These are phyloP conservation scores for Neocrepidodera transversa DNA, from an alignment of 2,888 invertebrate genomes.

Conservation along the genomic window DNA sequence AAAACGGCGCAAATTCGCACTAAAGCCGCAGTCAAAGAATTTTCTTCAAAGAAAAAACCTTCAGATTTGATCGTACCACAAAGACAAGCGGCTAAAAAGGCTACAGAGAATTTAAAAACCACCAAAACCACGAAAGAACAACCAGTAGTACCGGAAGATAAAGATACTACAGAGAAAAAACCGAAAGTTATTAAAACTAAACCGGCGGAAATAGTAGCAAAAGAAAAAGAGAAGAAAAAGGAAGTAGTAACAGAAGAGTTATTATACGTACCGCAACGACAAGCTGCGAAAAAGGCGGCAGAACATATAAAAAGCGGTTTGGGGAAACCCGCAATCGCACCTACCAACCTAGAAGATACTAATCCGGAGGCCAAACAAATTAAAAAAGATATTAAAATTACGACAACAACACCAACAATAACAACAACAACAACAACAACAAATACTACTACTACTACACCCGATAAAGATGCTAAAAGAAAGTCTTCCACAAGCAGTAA, in stretches of 20 bases:
- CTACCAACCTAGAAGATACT: slow-evolving; percentile 40
- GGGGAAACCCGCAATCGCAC: slow-evolving; percentile 58
- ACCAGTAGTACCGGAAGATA: slow-evolving; percentile 37
- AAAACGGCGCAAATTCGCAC: slow-evolving; percentile 72
- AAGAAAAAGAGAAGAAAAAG: slow-evolving; percentile 43
- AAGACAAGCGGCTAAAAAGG: slow-evolving; percentile 89
- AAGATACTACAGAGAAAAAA: slow-evolving; percentile 35
- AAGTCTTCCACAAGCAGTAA: slow-evolving; percentile 66
- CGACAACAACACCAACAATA: too few species aligned
- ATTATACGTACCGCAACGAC: slow-evolving; percentile 86
- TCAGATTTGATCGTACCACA: slow-evolving; percentile 89
- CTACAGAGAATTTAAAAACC: slow-evolving; percentile 84
- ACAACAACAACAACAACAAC: too few species aligned
- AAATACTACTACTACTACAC: too few species aligned
- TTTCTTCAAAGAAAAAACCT: slow-evolving; percentile 69
- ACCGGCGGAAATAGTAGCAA: slow-evolving; percentile 34
- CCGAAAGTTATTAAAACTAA: too few species aligned
- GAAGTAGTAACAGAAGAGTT: slow-evolving; percentile 60
- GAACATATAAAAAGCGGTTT: slow-evolving; percentile 86
- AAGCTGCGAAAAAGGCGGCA: slow-evolving; percentile 90
- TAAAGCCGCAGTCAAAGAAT: slow-evolving; percentile 86
- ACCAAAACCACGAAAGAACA: slow-evolving; percentile 63
- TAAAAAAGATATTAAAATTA: slow-evolving; percentile 49
- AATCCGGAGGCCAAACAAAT: slow-evolving; percentile 49
- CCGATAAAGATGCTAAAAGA: slow-evolving; percentile 58